Evolutionary conservation across 2,888 invertebrate genomes (phyloP).

Genomic region (Pedicia rivosa): DNA sequence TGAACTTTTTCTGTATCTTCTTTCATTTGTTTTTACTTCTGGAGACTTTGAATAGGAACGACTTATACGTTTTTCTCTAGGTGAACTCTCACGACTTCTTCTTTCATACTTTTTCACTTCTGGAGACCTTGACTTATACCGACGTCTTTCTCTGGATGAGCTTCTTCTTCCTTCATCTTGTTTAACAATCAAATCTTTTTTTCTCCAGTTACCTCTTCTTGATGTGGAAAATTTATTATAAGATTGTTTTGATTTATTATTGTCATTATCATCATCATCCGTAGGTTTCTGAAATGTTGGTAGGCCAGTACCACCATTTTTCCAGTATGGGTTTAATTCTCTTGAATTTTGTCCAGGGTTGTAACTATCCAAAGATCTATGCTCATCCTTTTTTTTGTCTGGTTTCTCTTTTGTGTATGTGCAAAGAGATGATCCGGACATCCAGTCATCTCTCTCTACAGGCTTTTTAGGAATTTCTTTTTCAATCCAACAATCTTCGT

Average conservation of each 20-base stretch:
- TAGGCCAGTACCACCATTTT: conserved; percentile 70
- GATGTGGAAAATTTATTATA: conserved; percentile 4
- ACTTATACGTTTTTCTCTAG: too few species aligned
- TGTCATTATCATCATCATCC: conserved; percentile 24
- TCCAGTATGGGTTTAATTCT: conserved; percentile 90
- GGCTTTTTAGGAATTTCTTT: conserved; percentile 21
- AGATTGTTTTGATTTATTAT: conserved; percentile 9
- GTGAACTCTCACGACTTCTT: too few species aligned
- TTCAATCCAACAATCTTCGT: conserved; percentile 44
- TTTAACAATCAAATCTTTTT: conserved; percentile 6
- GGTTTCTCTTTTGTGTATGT: conserved; percentile 28
- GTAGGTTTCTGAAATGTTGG: conserved; percentile 36
- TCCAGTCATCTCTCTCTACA: conserved; percentile 58
- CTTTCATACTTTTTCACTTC: too few species aligned
- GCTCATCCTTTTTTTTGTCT: conserved; percentile 31
- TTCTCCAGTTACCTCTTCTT: conserved; percentile 15
- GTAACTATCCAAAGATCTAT: conserved; percentile 40
- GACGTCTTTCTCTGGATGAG: not conserved
- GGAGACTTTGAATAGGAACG: too few species aligned
- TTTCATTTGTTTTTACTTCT: not conserved
- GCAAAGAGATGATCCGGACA: conserved; percentile 42
- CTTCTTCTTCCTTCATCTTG: not conserved
- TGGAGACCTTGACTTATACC: too few species aligned
- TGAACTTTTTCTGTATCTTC: not conserved
- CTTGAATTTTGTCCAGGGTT: conserved; percentile 52